Evolutionary conservation across 2,113 vertebrate genomes (phyloP).

Genomic region (Aptenodytes forsteri): DNA sequence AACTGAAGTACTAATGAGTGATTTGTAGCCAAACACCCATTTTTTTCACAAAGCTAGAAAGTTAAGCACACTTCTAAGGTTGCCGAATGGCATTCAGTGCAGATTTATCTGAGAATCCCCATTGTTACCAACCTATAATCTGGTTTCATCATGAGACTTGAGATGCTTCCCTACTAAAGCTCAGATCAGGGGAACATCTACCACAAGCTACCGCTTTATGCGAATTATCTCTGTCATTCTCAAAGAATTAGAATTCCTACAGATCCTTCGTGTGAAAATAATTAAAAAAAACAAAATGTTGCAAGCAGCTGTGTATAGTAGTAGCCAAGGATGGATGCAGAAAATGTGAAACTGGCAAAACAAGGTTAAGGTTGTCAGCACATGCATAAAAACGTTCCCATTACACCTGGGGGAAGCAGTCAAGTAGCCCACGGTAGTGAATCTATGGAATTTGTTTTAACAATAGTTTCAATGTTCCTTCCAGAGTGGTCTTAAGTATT

Average conservation of each 20-base stretch:
- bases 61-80: not conserved
- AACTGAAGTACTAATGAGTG: not conserved
- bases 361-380: slow-evolving; percentile 65
- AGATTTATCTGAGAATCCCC: not conserved
- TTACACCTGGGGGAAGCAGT: not conserved
- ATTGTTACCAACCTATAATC: not conserved
- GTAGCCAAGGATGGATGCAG: slow-evolving; percentile 46
- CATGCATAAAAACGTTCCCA: slow-evolving; percentile 24
- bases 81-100: not conserved
- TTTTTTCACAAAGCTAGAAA: not conserved
- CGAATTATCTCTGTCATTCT: not conserved
- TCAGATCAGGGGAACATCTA: not conserved
- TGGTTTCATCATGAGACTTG: not conserved
- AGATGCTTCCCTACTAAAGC: not conserved
- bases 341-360: slow-evolving; percentile 37
- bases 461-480: not conserved
- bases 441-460: not conserved
- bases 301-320: slow-evolving; percentile 7
- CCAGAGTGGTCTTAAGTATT: not conserved
- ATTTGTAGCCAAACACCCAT: not conserved
- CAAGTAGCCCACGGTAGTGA: not conserved
- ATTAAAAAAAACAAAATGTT: not conserved
- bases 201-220: not conserved
- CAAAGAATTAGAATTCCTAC: not conserved
- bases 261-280: not conserved